These are phyloP conservation scores for Riptortus pedestris DNA, from an alignment of 1,140 invertebrate genomes.

Conservation along the genomic window DNA sequence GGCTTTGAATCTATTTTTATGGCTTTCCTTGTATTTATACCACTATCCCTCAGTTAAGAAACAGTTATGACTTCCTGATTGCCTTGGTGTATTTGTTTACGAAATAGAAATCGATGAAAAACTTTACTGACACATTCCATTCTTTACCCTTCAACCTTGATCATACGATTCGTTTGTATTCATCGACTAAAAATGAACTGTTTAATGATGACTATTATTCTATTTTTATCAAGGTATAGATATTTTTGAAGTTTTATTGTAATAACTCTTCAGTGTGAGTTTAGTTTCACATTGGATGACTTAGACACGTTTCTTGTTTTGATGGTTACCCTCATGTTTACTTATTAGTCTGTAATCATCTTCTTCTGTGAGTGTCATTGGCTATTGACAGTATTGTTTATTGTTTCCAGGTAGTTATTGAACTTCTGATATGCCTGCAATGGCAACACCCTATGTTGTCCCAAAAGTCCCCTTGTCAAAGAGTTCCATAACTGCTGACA, in stretches of 20 bases:
- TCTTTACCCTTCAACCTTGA: neutral
- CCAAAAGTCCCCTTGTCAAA: slow-evolving; percentile 19
- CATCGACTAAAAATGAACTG: neutral
- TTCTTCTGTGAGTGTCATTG: neutral
- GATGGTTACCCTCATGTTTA: too few relatives aligned
- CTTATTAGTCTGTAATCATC: neutral
- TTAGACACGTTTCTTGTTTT: too few relatives aligned
- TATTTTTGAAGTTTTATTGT: neutral
- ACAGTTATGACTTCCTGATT: too few relatives aligned
- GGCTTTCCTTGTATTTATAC: neutral
- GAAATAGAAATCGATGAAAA: too few relatives aligned
- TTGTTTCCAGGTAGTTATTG: neutral
- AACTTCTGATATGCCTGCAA: slow-evolving; percentile 12
- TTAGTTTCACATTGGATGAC: neutral
- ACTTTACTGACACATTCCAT: neutral
- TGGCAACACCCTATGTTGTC: slow-evolving; percentile 22
- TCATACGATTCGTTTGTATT: neutral
- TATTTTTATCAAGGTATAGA: neutral
- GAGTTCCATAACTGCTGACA: neutral
- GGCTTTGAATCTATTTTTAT: neutral
- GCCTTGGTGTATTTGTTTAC: too few relatives aligned
- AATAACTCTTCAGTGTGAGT: neutral
- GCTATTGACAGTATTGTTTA: neutral
- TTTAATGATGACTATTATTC: neutral
- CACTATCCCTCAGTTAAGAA: too few relatives aligned